Percentiles rank a stretch among this genome's conserved stretches.
phyloP scores from a whole-genome alignment of 2,888 invertebrate genomes.

The Neelides folsomi region DNA sequence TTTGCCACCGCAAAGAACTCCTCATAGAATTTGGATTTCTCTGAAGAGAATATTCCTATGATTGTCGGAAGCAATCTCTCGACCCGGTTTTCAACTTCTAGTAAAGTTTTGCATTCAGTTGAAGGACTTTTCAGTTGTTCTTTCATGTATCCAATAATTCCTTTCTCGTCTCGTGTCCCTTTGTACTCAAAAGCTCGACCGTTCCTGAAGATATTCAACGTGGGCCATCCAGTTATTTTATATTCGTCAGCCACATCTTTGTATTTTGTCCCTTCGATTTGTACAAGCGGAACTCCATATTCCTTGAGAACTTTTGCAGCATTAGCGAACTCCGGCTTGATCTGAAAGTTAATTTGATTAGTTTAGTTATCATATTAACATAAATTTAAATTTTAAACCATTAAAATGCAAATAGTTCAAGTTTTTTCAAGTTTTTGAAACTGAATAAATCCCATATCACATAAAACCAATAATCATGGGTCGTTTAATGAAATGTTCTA shows the following conservation, averaged over 20 bases:
- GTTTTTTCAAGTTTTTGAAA: background rate
- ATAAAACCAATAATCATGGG: no score
- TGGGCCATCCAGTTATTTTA: slow-evolving; percentile 44
- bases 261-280: slow-evolving; percentile 44
- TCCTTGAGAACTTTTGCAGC: slow-evolving; percentile 40
- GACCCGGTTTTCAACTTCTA: slow-evolving; percentile 37
- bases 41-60: slow-evolving; percentile 43
- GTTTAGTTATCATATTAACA: background rate
- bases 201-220: slow-evolving; percentile 38
- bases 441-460: no score
- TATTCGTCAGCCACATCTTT: slow-evolving; percentile 41
- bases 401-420: no score
- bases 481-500: no score
- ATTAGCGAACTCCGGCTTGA: slow-evolving; percentile 43
- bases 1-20: slow-evolving; percentile 41
- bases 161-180: slow-evolving; percentile 39
- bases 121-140: slow-evolving; percentile 41
- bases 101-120: slow-evolving; percentile 34
- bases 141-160: slow-evolving; percentile 43
- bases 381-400: background rate
- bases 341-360: slow-evolving; percentile 39
- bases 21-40: slow-evolving; percentile 37
- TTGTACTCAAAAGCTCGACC: slow-evolving; percentile 43
- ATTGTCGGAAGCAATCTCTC: slow-evolving; percentile 40
- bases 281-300: slow-evolving; percentile 41